These are phyloP conservation scores for Lysandra bellargus DNA, from an alignment of 2,888 invertebrate species.

Conservation along the genomic window DNA sequence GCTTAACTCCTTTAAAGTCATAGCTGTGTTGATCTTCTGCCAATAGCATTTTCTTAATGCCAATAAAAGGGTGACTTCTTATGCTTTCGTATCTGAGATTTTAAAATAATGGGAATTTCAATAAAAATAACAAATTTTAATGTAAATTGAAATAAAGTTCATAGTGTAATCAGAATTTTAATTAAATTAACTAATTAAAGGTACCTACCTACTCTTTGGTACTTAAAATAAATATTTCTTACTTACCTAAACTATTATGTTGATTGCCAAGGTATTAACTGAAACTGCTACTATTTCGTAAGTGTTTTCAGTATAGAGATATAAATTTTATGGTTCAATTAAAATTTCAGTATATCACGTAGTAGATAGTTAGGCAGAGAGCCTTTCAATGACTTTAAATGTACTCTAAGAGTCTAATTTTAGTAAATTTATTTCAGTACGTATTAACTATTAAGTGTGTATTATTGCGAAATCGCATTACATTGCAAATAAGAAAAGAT, in stretches of 20 bases:
- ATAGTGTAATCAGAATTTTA: background rate
- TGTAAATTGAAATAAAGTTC: background rate
- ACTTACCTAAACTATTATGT: constrained; percentile 6
- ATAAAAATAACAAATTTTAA: background rate
- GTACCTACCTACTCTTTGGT: background rate
- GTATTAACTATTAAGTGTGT: background rate
- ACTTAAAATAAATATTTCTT: background rate
- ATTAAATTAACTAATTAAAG: background rate
- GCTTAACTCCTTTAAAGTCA: too few relatives aligned
- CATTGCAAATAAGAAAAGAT: background rate
- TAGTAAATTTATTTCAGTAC: background rate
- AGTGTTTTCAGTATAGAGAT: background rate
- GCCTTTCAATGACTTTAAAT: background rate
- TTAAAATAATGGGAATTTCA: background rate
- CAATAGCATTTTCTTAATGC: too few relatives aligned
- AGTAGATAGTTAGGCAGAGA: background rate
- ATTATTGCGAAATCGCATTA: background rate
- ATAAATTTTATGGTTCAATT: constrained; percentile 7
- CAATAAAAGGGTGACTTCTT: too few relatives aligned
- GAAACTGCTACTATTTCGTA: background rate
- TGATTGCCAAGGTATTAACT: background rate
- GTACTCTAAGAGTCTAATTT: background rate
- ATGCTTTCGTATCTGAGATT: background rate
- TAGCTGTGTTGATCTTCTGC: too few relatives aligned
- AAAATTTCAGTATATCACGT: constrained; percentile 2